Conservation (phyloP, 2,797 vertebrate genomes). For the Oceanodroma leucorhoa region DNA sequence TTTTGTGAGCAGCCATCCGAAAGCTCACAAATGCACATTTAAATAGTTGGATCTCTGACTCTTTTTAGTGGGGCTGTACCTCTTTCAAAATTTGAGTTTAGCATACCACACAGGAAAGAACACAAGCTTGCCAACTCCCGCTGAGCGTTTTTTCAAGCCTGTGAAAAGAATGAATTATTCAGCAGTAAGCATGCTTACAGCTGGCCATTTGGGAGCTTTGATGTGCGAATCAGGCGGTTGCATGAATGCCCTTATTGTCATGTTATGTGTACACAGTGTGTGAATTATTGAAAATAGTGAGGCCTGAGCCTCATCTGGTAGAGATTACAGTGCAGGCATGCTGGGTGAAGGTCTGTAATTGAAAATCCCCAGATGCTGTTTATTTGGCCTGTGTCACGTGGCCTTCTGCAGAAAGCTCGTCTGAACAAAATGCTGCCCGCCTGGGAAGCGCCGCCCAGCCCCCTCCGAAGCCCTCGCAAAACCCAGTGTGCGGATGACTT, state of each 20-base stretch:
- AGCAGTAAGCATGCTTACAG: conserved; percentile 97
- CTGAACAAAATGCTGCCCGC: conserved; percentile 79
- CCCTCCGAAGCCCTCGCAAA: conserved; percentile 37
- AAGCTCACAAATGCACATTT: conserved; percentile 60
- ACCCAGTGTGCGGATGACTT: conserved; percentile 54
- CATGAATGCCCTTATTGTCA: conserved; percentile 99
- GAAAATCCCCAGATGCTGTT: conserved; percentile 93
- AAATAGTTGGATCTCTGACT: conserved; percentile 65
- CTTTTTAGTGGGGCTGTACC: conserved; percentile 69
- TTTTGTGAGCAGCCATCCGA: conserved; percentile 45
- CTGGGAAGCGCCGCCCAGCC: conserved; percentile 66
- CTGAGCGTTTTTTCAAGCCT: conserved; percentile 85
- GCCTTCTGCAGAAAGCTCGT: conserved; percentile 77
- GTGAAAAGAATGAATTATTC: conserved; percentile 98
- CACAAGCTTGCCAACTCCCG: conserved; percentile 83
- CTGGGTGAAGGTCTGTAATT: conserved; percentile 86
- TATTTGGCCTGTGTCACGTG: conserved; percentile 88
- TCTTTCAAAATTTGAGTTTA: conserved; percentile 82
- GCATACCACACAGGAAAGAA: conserved; percentile 82
- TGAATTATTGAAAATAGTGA: conserved; percentile 98
- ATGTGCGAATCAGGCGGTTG: conserved; percentile 95
- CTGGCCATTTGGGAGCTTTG: conserved; percentile 97
- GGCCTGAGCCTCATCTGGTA: conserved; percentile 89
- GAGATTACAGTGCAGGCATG: conserved; percentile 92
- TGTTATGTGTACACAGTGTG: conserved; percentile 97